Percentiles rank a stretch among this genome's conserved stretches.
These are phyloP conservation scores for Rhynchotus rufescens DNA, from an alignment of 2,797 vertebrate genomes.

Conservation along the genomic window DNA sequence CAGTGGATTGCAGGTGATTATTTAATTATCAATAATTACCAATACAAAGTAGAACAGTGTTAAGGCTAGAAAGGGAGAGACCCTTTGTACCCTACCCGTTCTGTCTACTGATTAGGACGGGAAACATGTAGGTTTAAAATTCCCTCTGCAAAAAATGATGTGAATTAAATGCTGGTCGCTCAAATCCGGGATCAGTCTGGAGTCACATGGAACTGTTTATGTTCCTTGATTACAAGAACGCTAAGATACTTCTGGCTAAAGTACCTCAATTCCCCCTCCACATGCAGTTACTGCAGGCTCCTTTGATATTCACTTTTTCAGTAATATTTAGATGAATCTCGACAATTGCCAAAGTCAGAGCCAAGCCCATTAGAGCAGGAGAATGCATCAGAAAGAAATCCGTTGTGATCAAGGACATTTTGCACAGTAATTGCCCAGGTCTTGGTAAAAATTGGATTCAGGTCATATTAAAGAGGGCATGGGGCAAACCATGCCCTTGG, in stretches of 20 bases:
- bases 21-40: background rate
- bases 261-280: constrained; percentile 23
- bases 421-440: background rate
- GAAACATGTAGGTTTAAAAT: constrained; percentile 27
- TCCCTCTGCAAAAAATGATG: constrained; percentile 8
- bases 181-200: constrained; percentile 34
- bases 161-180: constrained; percentile 25
- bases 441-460: background rate
- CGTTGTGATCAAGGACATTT: background rate
- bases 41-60: background rate
- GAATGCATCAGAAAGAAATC: background rate
- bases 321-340: background rate
- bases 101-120: background rate
- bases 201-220: constrained; percentile 70
- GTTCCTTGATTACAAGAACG: constrained; percentile 50
- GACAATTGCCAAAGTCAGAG: background rate
- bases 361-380: background rate
- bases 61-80: background rate
- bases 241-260: constrained; percentile 54
- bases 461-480: background rate
- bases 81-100: background rate
- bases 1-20: background rate
- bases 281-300: background rate
- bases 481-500: background rate
- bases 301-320: constrained; percentile 27